A percentile compares a stretch with the other conserved stretches of the same genome.
These are phyloP conservation scores for Antedon mediterranea DNA, from an alignment of 53 echinoderm and acorn worm genomes.

Conservation along the genomic window DNA sequence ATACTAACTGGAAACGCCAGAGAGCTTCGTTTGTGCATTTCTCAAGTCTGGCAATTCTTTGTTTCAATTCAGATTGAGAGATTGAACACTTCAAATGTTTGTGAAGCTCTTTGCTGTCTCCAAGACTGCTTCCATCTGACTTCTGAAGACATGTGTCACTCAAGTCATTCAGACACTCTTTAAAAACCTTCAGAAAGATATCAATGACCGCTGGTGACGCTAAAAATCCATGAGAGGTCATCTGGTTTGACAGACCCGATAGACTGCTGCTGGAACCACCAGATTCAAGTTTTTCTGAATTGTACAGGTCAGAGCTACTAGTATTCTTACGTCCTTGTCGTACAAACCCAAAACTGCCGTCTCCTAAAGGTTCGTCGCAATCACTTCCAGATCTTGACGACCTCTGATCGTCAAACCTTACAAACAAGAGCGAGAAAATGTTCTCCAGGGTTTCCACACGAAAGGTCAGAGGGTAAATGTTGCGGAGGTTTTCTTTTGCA, in stretches of 20 bases:
- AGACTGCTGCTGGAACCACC: not conserved
- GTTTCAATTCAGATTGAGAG: slow-evolving; percentile 36
- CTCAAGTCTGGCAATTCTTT: slow-evolving; percentile 56
- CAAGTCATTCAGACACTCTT: slow-evolving; percentile 56
- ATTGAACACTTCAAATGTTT: slow-evolving; percentile 56
- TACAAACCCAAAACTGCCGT: not conserved
- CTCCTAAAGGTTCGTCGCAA: slow-evolving; percentile 64
- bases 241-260: not conserved
- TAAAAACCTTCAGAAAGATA: slow-evolving; percentile 45
- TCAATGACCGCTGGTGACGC: slow-evolving; percentile 30
- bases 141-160: slow-evolving; percentile 6
- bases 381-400: slow-evolving; percentile 58
- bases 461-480: slow-evolving; percentile 58
- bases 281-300: not conserved
- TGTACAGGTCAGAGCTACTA: not conserved
- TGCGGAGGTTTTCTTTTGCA: slow-evolving; percentile 31
- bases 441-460: slow-evolving; percentile 83
- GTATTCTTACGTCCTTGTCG: not conserved
- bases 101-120: slow-evolving; percentile 10
- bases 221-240: slow-evolving; percentile 25
- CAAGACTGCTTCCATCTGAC: not conserved
- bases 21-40: slow-evolving; percentile 69
- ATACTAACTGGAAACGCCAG: slow-evolving; percentile 87
- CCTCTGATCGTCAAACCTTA: slow-evolving; percentile 33
- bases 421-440: slow-evolving; percentile 77